These are phyloP conservation scores for Gorsachius magnificus DNA, from an alignment of 2,797 vertebrate species.

Conservation along the genomic window DNA sequence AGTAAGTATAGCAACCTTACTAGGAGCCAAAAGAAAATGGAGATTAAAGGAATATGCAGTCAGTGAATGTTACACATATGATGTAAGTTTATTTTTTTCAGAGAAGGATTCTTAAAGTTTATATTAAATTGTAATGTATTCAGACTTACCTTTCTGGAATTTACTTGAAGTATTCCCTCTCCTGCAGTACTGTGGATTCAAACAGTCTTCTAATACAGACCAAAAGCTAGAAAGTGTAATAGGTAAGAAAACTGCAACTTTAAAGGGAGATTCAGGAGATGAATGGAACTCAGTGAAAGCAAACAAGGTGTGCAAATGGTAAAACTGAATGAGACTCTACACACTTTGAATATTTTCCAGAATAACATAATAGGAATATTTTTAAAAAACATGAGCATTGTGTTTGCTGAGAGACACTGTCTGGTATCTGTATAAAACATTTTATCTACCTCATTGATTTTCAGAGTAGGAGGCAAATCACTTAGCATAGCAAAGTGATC, in stretches of 20 bases:
- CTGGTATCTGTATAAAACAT: neutral
- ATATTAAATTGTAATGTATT: neutral
- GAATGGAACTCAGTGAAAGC: neutral
- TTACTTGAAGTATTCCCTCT: neutral
- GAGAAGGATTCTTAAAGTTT: neutral
- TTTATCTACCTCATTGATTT: constrained; percentile 34
- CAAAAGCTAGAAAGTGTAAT: neutral
- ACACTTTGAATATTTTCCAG: neutral
- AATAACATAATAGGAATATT: neutral
- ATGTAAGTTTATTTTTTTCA: neutral
- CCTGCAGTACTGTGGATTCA: neutral
- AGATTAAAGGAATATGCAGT: neutral
- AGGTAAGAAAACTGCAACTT: neutral
- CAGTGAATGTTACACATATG: neutral
- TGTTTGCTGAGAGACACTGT: neutral
- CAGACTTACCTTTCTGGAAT: neutral
- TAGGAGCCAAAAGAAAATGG: neutral
- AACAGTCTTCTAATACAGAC: neutral
- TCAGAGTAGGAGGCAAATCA: constrained; percentile 37
- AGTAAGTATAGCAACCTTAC: neutral
- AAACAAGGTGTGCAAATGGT: neutral
- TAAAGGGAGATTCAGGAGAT: neutral
- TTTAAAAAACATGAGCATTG: neutral
- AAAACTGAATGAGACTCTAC: neutral
- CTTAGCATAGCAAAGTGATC: constrained; percentile 33